These are phyloP conservation scores for Onychomys leucogaster DNA, from an alignment of 2,797 vertebrate genomes.

Conservation along the genomic window DNA sequence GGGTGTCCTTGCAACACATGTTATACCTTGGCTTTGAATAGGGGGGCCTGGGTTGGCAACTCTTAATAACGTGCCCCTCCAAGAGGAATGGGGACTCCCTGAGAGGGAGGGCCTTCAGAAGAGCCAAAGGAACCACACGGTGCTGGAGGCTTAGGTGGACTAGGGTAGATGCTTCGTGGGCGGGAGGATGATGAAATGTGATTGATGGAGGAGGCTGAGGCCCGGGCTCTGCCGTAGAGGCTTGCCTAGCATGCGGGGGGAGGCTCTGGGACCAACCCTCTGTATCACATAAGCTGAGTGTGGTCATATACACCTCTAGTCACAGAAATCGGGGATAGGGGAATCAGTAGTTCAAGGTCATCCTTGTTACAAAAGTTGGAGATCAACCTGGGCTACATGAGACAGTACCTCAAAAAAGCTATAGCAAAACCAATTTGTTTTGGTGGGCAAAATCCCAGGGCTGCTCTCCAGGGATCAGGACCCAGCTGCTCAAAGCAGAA, in stretches of 20 bases:
- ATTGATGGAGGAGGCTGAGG: not conserved
- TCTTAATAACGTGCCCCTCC: not conserved
- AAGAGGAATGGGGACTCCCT: not conserved
- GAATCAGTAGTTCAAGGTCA: not conserved
- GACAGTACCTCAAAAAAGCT: not conserved
- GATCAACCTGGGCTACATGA: not conserved
- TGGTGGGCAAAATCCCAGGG: not conserved
- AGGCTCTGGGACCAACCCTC: not conserved
- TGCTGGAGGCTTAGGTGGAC: rapidly evolving
- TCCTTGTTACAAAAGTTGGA: not conserved
- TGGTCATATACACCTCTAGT: not conserved
- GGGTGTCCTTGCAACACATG: not conserved
- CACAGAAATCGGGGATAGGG: not conserved
- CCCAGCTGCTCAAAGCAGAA: not conserved
- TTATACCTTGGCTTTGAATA: not conserved
- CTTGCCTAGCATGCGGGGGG: not conserved
- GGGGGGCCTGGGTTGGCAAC: not conserved
- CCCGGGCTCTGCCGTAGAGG: not conserved
- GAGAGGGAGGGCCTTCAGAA: too few species aligned
- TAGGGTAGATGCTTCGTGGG: not conserved
- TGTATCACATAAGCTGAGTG: not conserved
- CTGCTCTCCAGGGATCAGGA: not conserved
- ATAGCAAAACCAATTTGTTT: not conserved
- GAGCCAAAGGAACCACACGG: not conserved
- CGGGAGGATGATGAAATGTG: not conserved